Evolutionary conservation across 92 coral and sea anemone genomes (phyloP), one percentile per base, ranked within the genome.

Genomic region (Palythoa grandis): DNA sequence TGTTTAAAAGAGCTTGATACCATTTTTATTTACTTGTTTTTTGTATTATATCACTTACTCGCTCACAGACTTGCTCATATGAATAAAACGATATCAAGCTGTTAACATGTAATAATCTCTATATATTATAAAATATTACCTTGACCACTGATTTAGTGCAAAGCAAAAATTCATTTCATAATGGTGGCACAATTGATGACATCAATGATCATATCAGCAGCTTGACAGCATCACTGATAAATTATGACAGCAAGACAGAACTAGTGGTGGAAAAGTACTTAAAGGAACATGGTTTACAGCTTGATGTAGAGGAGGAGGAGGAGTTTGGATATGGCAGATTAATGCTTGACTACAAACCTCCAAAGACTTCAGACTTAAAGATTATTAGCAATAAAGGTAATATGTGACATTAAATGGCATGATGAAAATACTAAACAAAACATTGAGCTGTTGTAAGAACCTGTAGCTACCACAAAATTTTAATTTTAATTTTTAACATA

Each of bases 241-340:
- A 87, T 48, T 87, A 89, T 69, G 94, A 92, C 72, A 67, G 91
- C 47, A 95, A 90, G 39, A 91, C 92, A 22, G 95, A 92, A 82
- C 92, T 97, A 29, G 99, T 97, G 57, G 89, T 97, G 3, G 99
- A 97, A 87, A 95, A 90, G 79, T 97, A 95, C 85, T 67, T 92
- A 85, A 92, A 92, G 77, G 93, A 91, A 24, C 90, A 90, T 67
- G 93, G 94, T 3, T 58, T 91, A 16, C 91, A 89, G 39, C 77
- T 78, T 25, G 91, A 93, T 54, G 90, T 91, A 20, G 99, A 97
- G 16, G 98, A 92, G 29, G 98, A 92, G 29, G 96, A 92, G 67
- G 95, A 96, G 43, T 97, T 92, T 90, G 99, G 98, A 7, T 97
- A 79, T 91, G 99, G 99, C 25, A 93, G 88, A 58, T 94, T 97